These are phyloP conservation scores for Orthosia gothica DNA, from an alignment of 2,888 invertebrate genomes.

Conservation along the genomic window DNA sequence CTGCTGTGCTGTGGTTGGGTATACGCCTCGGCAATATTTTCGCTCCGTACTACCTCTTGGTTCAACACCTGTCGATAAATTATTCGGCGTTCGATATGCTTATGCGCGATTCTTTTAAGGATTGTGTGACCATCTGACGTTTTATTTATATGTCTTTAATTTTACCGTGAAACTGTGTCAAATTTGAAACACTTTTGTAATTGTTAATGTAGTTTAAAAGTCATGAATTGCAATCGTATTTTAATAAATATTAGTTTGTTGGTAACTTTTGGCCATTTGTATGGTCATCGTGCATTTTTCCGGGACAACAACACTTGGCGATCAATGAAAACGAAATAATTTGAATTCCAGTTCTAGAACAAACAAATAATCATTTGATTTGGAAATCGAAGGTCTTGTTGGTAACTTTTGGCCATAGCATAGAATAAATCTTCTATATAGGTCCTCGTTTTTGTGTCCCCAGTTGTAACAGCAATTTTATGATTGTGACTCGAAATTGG, in stretches of 20 bases:
- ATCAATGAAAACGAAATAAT: too few relatives aligned
- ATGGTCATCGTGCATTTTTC: too few relatives aligned
- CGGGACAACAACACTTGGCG: too few relatives aligned
- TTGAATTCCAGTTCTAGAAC: background rate
- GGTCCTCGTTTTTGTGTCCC: slow-evolving; percentile 7
- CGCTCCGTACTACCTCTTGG: background rate
- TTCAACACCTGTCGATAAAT: slow-evolving; percentile 20
- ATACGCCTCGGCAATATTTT: slow-evolving; percentile 29
- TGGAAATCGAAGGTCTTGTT: background rate
- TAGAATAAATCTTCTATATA: slow-evolving; percentile 5
- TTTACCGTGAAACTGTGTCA: too few relatives aligned
- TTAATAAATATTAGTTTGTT: too few relatives aligned
- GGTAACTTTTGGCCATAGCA: slow-evolving; percentile 15
- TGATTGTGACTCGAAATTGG: slow-evolving; percentile 51
- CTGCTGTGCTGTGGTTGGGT: slow-evolving; percentile 8
- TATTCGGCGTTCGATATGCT: background rate
- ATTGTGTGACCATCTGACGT: too few relatives aligned
- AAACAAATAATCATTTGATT: too few relatives aligned
- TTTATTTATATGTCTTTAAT: too few relatives aligned
- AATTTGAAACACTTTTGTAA: too few relatives aligned
- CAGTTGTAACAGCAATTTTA: slow-evolving; percentile 43
- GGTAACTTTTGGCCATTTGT: too few relatives aligned
- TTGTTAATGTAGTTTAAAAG: too few relatives aligned
- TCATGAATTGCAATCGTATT: too few relatives aligned
- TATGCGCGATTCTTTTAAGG: background rate